Conservation (phyloP, 2,113 vertebrate genomes). For the Pardalotus punctatus region DNA sequence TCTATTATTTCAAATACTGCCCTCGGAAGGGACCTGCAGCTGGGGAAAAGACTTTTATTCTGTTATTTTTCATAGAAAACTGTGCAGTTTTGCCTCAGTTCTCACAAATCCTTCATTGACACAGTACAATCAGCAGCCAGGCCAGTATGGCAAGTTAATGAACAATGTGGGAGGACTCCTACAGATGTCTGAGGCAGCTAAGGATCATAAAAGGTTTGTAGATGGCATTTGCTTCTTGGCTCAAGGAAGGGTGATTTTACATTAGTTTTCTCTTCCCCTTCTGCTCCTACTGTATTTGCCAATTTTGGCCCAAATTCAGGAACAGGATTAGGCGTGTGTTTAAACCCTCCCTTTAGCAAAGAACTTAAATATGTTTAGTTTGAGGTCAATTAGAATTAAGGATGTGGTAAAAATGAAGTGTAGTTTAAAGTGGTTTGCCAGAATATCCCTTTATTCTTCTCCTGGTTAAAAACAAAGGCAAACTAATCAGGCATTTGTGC, state of each 20-base stretch:
- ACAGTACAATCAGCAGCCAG: not conserved
- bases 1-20: not conserved
- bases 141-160: not conserved
- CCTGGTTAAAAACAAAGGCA: not conserved
- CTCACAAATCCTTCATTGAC: conserved; percentile 34
- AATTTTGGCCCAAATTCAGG: not conserved
- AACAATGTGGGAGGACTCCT: not conserved
- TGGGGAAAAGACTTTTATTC: not conserved
- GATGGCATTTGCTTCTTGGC: not conserved
- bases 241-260: not conserved
- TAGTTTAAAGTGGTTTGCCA: not conserved
- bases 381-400: not conserved
- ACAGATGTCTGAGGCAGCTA: conserved; percentile 7
- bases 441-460: not conserved
- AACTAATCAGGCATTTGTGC: not conserved
- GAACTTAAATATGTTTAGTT: not conserved
- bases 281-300: not conserved
- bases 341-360: not conserved
- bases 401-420: not conserved
- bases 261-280: not conserved
- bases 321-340: fast-evolving
- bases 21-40: not conserved
- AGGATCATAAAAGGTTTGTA: not conserved
- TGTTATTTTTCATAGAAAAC: not conserved
- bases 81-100: not conserved